Evolutionary conservation across 2,113 vertebrate genomes (phyloP).

Genomic region (Campylorhamphus procurvoides): DNA sequence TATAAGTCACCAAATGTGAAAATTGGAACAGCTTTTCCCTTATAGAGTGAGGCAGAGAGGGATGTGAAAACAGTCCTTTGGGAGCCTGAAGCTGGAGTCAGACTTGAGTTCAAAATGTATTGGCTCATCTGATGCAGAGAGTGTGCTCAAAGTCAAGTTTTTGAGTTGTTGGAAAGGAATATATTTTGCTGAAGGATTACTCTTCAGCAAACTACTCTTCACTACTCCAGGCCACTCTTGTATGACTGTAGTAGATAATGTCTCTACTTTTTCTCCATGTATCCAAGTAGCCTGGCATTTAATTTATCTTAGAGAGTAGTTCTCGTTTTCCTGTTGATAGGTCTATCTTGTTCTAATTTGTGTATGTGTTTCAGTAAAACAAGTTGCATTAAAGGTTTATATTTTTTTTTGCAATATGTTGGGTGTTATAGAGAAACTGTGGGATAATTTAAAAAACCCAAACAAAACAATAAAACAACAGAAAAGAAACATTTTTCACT

Average conservation of each 20-base stretch:
- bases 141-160: not conserved
- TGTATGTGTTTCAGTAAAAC: not conserved
- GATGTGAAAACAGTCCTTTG: fast-evolving
- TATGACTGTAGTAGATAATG: not conserved
- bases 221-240: not conserved
- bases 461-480: not conserved
- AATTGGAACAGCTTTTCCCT: not conserved
- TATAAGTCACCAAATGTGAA: not conserved
- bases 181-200: not conserved
- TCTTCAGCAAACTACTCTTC: not conserved
- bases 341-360: not conserved
- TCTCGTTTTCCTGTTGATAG: not conserved
- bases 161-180: not conserved
- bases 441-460: not conserved
- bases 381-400: not conserved
- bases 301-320: not conserved
- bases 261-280: not conserved
- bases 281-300: not conserved
- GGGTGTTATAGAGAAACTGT: not conserved
- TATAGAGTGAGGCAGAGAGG: not conserved
- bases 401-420: not conserved
- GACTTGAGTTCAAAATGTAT: not conserved
- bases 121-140: not conserved
- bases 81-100: not conserved
- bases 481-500: not conserved